A percentile compares a stretch with the other conserved stretches of the same genome.
These are phyloP conservation scores for Bombus polaris DNA, from an alignment of 1,140 invertebrate species.

Conservation along the genomic window DNA sequence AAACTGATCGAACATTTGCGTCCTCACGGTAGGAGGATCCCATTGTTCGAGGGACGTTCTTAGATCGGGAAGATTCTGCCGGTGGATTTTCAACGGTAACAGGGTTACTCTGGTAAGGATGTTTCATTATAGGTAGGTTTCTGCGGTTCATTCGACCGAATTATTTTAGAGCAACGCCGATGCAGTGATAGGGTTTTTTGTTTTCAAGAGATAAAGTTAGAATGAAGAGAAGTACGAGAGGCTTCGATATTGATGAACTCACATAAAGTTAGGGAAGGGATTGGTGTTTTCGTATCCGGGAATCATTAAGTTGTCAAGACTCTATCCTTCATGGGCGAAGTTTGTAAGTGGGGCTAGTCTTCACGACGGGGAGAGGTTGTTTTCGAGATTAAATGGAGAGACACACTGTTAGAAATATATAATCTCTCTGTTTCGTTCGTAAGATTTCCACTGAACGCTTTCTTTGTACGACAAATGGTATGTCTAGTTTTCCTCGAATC, in stretches of 20 bases:
- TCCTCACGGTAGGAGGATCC: neutral
- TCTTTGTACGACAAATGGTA: neutral
- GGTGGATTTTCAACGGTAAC: neutral
- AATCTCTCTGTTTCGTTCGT: neutral
- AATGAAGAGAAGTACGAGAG: neutral
- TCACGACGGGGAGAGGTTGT: neutral
- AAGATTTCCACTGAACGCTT: neutral
- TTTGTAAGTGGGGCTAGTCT: neutral
- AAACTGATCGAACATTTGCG: conserved; percentile 33
- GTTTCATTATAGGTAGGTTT: neutral
- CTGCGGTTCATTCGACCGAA: neutral
- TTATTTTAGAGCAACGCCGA: neutral
- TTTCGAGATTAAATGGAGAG: neutral
- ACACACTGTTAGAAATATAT: neutral
- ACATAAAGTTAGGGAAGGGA: neutral
- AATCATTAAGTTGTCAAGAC: conserved; percentile 26
- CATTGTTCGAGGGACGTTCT: conserved; percentile 11
- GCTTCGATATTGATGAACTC: conserved; percentile 6
- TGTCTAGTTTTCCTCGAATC: neutral
- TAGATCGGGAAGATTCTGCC: neutral
- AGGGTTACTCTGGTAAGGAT: neutral
- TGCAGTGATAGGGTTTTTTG: neutral
- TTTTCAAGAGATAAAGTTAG: neutral
- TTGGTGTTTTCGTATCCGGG: neutral
- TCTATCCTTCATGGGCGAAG: conserved; percentile 10